These are phyloP conservation scores for Latrodectus elegans DNA, from an alignment of 2,888 invertebrate species.

Conservation along the genomic window DNA sequence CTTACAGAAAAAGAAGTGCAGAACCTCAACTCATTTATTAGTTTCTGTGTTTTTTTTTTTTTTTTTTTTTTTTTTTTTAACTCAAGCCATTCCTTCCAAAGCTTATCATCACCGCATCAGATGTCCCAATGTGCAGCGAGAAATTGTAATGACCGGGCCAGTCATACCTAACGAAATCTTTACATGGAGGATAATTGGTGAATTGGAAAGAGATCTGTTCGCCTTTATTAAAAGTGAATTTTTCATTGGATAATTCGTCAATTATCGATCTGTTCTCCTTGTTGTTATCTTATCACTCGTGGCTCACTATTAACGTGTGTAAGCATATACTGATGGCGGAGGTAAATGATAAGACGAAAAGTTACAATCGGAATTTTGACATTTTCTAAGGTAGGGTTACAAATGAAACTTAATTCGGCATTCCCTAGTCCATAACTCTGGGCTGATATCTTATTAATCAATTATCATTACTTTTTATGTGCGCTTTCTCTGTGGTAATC, in stretches of 20 bases:
- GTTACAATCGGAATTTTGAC: constrained; percentile 15
- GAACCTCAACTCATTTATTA: too few relatives aligned
- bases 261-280: constrained; percentile 24
- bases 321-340: neutral
- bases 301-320: constrained; percentile 7
- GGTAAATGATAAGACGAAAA: too few relatives aligned
- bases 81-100: too few relatives aligned
- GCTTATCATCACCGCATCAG: constrained; percentile 4
- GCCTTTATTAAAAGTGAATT: constrained; percentile 57
- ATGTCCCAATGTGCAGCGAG: constrained; percentile 29
- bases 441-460: too few relatives aligned
- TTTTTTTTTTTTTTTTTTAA: too few relatives aligned
- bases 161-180: constrained; percentile 51
- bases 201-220: constrained; percentile 1
- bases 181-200: constrained; percentile 23
- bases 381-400: constrained; percentile 52
- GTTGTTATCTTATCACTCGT: constrained; percentile 35
- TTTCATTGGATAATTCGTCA: constrained; percentile 66
- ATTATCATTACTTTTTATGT: too few relatives aligned
- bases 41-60: too few relatives aligned
- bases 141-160: constrained; percentile 42
- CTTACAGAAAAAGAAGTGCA: too few relatives aligned
- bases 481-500: too few relatives aligned
- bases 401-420: constrained; percentile 29
- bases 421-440: neutral